A percentile compares a stretch with the other conserved stretches of the same genome.
phyloP scores from a whole-genome alignment of 2,888 invertebrate genomes.

The Dryomyza anilis region DNA sequence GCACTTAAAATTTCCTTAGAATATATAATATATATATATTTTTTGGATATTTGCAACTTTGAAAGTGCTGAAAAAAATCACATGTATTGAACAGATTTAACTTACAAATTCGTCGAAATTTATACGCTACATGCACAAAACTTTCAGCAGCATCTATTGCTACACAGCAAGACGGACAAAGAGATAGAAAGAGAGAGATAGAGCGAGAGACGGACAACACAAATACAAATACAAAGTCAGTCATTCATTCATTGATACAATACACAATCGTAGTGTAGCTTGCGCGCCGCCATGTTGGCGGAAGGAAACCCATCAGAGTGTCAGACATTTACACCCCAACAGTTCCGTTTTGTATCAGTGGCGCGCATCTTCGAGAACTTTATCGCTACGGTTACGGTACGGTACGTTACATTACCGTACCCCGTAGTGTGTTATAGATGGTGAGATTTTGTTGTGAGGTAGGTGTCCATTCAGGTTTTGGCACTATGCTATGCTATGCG shows the following conservation, averaged over 20 bases:
- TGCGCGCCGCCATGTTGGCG: slow-evolving; percentile 28
- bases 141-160: slow-evolving; percentile 8
- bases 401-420: too few species aligned
- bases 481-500: background rate
- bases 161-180: background rate
- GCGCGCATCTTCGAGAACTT: slow-evolving; percentile 6
- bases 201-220: background rate
- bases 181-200: background rate
- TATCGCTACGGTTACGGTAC: slow-evolving; percentile 17
- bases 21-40: too few species aligned
- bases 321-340: slow-evolving; percentile 47
- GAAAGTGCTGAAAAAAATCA: too few species aligned
- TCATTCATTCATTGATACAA: background rate
- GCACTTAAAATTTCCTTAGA: too few species aligned
- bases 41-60: too few species aligned
- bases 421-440: too few species aligned
- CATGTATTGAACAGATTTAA: slow-evolving; percentile 10
- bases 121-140: slow-evolving; percentile 29
- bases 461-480: too few species aligned
- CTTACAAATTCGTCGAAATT: slow-evolving; percentile 23
- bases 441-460: too few species aligned
- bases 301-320: slow-evolving; percentile 48
- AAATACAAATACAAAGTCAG: background rate
- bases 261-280: slow-evolving; percentile 8
- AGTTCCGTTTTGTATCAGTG: slow-evolving; percentile 41